Evolutionary conservation across 2,888 invertebrate species (phyloP).

Genomic region (Bombylius major): DNA sequence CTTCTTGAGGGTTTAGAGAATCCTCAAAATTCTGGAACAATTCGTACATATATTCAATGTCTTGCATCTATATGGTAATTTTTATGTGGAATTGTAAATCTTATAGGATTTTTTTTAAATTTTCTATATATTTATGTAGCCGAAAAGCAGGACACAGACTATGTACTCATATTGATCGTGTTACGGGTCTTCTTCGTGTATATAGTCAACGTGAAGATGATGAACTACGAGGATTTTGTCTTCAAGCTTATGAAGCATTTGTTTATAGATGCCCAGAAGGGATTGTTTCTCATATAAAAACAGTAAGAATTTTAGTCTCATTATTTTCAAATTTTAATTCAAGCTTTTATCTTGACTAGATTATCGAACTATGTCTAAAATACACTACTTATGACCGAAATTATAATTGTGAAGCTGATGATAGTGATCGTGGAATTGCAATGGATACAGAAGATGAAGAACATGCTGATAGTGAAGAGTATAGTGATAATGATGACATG

Average conservation of each 20-base stretch:
- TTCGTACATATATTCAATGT: constrained; percentile 88
- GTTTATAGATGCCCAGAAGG: constrained; percentile 94
- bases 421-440: too few relatives aligned
- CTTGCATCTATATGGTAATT: constrained; percentile 86
- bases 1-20: constrained; percentile 69
- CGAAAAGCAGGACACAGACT: constrained; percentile 91
- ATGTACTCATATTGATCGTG: constrained; percentile 86
- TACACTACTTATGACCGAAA: too few relatives aligned
- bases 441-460: too few relatives aligned
- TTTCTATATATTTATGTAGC: constrained; percentile 33
- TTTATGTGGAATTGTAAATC: too few relatives aligned
- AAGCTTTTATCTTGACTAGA: too few relatives aligned
- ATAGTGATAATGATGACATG: too few relatives aligned
- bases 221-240: constrained; percentile 88
- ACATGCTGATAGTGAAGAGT: too few relatives aligned
- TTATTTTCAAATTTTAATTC: too few relatives aligned
- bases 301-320: too few relatives aligned
- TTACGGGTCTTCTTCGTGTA: constrained; percentile 73
- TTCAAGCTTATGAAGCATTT: constrained; percentile 94
- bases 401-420: too few relatives aligned
- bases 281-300: constrained; percentile 78
- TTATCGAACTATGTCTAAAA: too few relatives aligned
- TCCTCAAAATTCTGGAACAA: constrained; percentile 45
- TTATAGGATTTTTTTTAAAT: background rate
- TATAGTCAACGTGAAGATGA: constrained; percentile 84